A percentile compares a stretch with the other conserved stretches of the same genome.
phyloP scores from a whole-genome alignment of 1,140 invertebrate species.

The Brachionus koreanus region DNA sequence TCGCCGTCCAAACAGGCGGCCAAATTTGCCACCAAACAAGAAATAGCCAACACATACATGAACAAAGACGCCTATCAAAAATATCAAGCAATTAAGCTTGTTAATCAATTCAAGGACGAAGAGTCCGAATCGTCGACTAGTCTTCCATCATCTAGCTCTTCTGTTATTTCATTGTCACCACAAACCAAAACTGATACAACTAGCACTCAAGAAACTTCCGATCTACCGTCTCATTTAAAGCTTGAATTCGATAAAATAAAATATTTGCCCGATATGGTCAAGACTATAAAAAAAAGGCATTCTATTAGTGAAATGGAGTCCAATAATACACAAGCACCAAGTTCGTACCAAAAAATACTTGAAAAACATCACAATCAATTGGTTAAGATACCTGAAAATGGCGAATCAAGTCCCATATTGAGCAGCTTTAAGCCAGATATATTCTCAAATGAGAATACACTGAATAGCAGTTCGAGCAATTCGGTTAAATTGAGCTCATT shows the following conservation, averaged over 20 bases:
- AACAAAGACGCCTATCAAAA: constrained; percentile 54
- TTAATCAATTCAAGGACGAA: constrained; percentile 15
- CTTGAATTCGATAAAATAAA: constrained; percentile 34
- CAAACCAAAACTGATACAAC: not conserved
- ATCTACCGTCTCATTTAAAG: constrained; percentile 12
- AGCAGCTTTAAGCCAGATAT: not conserved
- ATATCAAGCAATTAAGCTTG: constrained; percentile 46
- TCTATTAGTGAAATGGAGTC: constrained; percentile 44
- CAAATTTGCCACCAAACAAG: constrained; percentile 48
- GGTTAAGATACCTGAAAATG: not conserved
- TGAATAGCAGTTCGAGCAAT: not conserved
- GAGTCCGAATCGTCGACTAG: constrained; percentile 27
- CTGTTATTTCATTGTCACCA: not conserved
- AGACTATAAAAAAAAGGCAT: constrained; percentile 44
- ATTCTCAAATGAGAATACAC: constrained; percentile 3
- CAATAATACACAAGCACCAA: not conserved
- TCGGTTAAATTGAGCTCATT: not conserved
- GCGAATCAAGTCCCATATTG: not conserved
- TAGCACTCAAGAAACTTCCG: not conserved
- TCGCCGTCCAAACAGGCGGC: constrained; percentile 51
- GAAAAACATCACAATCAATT: constrained; percentile 39
- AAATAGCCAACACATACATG: constrained; percentile 51
- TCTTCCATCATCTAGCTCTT: not conserved
- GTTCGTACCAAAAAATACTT: not conserved
- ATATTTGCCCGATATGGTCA: constrained; percentile 33